Conservation (phyloP, 2,113 vertebrate genomes). For the Hirundichthys speculiger region DNA sequence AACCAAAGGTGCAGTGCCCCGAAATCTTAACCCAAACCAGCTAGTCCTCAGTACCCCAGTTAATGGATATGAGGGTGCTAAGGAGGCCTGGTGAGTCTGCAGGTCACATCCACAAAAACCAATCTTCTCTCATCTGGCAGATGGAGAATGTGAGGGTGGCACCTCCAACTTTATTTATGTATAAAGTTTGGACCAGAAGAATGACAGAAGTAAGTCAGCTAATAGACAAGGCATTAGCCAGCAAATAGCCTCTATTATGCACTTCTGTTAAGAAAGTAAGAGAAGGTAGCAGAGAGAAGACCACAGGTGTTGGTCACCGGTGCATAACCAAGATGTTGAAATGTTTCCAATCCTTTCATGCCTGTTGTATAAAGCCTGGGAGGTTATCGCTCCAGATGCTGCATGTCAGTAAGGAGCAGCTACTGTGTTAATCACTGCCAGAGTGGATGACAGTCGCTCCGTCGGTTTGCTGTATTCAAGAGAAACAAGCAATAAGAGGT, state of each 20-base stretch:
- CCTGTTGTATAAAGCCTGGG: slow-evolving; percentile 1
- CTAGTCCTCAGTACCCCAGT: neutral
- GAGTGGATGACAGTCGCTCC: slow-evolving; percentile 6
- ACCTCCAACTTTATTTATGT: neutral
- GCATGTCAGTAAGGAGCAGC: slow-evolving; percentile 13
- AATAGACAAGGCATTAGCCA: slow-evolving; percentile 4
- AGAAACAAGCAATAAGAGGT: slow-evolving; percentile 2
- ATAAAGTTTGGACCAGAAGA: neutral
- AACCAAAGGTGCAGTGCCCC: neutral
- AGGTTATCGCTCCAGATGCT: slow-evolving; percentile 7
- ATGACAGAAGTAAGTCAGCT: neutral
- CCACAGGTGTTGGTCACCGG: neutral
- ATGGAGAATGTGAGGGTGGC: neutral
- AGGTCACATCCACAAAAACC: slow-evolving; percentile 1
- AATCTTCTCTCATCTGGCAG: neutral
- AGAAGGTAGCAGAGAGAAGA: neutral
- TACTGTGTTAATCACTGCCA: slow-evolving; percentile 21
- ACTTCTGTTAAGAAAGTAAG: slow-evolving; percentile 6
- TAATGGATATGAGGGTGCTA: neutral
- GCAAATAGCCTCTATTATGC: no score
- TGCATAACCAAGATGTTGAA: neutral
- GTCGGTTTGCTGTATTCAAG: slow-evolving; percentile 9
- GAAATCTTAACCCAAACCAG: neutral
- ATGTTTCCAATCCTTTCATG: slow-evolving; percentile 5
- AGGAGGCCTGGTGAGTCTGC: neutral